A percentile compares a stretch with the other conserved stretches of the same genome.
Conservation (phyloP, 2,797 vertebrate species). For the Danionella dracula region DNA sequence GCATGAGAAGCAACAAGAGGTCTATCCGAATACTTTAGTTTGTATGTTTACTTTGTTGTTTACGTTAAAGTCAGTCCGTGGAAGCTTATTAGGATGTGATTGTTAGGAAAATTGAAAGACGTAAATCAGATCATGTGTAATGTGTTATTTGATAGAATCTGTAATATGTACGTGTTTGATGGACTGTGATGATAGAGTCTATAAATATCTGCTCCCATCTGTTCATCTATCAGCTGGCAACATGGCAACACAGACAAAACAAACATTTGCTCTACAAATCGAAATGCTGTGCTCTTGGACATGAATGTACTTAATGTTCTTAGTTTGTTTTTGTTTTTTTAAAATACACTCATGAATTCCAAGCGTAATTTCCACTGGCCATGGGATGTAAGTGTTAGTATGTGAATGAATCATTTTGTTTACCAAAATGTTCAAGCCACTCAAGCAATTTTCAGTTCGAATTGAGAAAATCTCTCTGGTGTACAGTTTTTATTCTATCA, state of each 20-base stretch:
- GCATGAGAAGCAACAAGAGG: not conserved
- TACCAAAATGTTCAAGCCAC: too few species aligned
- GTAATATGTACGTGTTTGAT: conserved; percentile 67
- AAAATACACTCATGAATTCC: too few species aligned
- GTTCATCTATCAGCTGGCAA: conserved; percentile 71
- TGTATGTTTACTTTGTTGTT: too few species aligned
- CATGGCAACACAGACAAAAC: conserved; percentile 55
- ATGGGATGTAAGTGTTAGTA: too few species aligned
- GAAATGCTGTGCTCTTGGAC: not conserved
- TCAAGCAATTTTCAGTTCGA: too few species aligned
- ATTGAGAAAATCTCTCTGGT: too few species aligned
- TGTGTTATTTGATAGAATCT: conserved; percentile 40
- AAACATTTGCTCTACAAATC: conserved; percentile 30
- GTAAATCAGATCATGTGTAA: conserved; percentile 5
- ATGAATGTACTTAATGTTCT: not conserved
- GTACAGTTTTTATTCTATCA: too few species aligned
- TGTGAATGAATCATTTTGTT: too few species aligned
- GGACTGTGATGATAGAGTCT: conserved; percentile 70
- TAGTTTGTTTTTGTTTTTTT: not conserved
- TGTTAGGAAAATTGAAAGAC: too few species aligned
- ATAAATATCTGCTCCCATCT: conserved; percentile 79
- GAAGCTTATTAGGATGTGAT: too few species aligned
- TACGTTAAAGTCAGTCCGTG: too few species aligned
- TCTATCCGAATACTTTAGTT: not conserved
- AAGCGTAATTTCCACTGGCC: too few species aligned